Conservation (phyloP, 2,888 invertebrate species). For the Ctena decussata region DNA sequence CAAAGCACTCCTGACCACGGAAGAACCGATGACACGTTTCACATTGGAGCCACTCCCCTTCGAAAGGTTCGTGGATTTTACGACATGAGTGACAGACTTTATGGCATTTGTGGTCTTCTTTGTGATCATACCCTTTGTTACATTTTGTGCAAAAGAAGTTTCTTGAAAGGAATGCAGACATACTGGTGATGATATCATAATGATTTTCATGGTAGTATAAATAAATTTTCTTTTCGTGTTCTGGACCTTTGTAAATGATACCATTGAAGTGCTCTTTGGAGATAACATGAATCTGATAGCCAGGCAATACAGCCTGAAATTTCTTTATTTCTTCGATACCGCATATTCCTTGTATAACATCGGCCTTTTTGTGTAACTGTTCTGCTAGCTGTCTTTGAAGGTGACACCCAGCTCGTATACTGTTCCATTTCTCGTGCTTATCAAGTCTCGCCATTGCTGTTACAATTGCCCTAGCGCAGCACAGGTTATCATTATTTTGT, state of each 20-base stretch:
- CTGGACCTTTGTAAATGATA: constrained; percentile 51
- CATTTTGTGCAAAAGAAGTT: constrained; percentile 35
- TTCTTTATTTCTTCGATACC: constrained; percentile 48
- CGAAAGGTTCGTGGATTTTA: constrained; percentile 11
- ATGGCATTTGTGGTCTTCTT: constrained; percentile 12
- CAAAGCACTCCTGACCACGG: constrained; percentile 24
- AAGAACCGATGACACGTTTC: constrained; percentile 26
- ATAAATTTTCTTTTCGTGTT: constrained; percentile 30
- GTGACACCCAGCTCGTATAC: constrained; percentile 18
- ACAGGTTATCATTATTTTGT: constrained; percentile 47
- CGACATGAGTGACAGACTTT: constrained; percentile 31
- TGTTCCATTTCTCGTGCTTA: constrained; percentile 41
- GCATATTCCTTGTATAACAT: constrained; percentile 33
- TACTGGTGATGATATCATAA: constrained; percentile 54
- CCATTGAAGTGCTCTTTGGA: constrained; percentile 48
- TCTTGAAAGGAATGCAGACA: constrained; percentile 42
- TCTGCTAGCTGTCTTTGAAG: no score
- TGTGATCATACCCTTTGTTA: constrained; percentile 17
- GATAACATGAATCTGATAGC: constrained; percentile 44
- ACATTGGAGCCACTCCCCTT: constrained; percentile 21
- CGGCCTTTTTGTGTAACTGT: constrained; percentile 21
- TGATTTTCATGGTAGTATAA: constrained; percentile 49
- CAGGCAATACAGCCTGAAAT: constrained; percentile 31
- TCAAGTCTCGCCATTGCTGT: constrained; percentile 56
- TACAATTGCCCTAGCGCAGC: constrained; percentile 56